phyloP scores from a whole-genome alignment of 2,113 vertebrate genomes.

The Cinclus mexicanus region DNA sequence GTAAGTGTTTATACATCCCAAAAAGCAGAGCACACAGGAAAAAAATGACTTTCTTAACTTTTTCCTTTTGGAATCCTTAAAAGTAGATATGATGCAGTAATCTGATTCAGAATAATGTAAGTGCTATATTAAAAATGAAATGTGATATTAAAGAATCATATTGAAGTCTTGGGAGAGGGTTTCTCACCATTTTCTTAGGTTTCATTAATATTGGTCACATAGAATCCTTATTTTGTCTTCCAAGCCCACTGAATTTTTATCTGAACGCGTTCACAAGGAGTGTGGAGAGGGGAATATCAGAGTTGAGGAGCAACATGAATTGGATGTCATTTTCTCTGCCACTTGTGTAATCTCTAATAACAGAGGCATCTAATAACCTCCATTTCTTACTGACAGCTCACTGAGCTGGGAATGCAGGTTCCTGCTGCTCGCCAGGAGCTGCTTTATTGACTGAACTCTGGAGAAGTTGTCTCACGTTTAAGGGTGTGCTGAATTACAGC shows the following conservation, averaged over 20 bases:
- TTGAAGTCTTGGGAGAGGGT: not conserved
- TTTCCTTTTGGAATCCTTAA: not conserved
- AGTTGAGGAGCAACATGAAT: not conserved
- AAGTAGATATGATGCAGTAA: not conserved
- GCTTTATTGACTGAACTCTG: not conserved
- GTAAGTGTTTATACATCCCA: not conserved
- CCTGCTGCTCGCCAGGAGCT: not conserved
- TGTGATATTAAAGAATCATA: not conserved
- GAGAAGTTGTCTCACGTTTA: not conserved
- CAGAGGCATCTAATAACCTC: not conserved
- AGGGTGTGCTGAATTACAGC: not conserved
- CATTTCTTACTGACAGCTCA: conserved; percentile 6
- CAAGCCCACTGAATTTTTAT: not conserved
- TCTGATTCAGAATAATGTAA: not conserved
- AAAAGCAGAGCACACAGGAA: not conserved
- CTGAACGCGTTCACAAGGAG: not conserved
- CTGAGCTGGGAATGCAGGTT: not conserved
- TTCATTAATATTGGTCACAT: not conserved
- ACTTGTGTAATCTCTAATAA: conserved; percentile 23
- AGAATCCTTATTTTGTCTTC: not conserved
- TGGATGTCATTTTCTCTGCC: conserved; percentile 19
- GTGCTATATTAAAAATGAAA: not conserved
- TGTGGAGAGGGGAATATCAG: not conserved
- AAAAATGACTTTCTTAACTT: not conserved
- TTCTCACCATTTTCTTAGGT: not conserved